Base-by-base conservation (phyloP, 1,140 invertebrate species). In the Bombus vancouverensis region DNA sequence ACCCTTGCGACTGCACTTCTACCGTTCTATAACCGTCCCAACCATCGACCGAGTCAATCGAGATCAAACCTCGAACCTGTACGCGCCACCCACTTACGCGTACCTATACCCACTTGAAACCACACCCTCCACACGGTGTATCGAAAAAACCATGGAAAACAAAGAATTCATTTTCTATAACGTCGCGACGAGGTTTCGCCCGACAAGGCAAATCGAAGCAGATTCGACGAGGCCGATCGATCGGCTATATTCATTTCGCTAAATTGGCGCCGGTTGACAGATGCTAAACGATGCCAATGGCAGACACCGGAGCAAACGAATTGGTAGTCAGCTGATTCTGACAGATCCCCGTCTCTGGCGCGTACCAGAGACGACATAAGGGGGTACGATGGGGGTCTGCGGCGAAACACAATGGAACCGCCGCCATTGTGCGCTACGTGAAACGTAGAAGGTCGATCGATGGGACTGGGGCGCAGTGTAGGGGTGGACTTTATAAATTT, bases 281-380 rank as follows among this genome's bases (percentile, higher is more conserved):
- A 89, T 90, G 88, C 81, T 81, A 44, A 74, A 53, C 44, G 73
- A 77, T n/a, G 85, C 44, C 68, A 62, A 53, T 62, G 65, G 71
- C 57, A 62, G 68, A 42, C 62, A 34, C 15, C 79, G 62, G n/a
- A n/a, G 34, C 83, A 65, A 86, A 82, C 87, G 84, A 89, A 89
- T 90, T 84, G 89, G 75, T 81, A 85, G 87, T 91, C 90, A 90
- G 90, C 90, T 90, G 90, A 91, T 90, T 90, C 88, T 91, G 90
- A 90, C 90, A 90, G 90, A 84, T 87, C 59, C 66, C 44, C 84
- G 75, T 87, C 88, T 81, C 77, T 42, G 5, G 47, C 74, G 65
- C 6, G 42, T 25, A 25, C 47, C 34, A 57, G 6, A 13, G 71
- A 6, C 78, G 34, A 53, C 47, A 71, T 57, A 68, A n/a, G 47